phyloP scores from a whole-genome alignment of 2,888 invertebrate species.

The Nomada ferruginata region DNA sequence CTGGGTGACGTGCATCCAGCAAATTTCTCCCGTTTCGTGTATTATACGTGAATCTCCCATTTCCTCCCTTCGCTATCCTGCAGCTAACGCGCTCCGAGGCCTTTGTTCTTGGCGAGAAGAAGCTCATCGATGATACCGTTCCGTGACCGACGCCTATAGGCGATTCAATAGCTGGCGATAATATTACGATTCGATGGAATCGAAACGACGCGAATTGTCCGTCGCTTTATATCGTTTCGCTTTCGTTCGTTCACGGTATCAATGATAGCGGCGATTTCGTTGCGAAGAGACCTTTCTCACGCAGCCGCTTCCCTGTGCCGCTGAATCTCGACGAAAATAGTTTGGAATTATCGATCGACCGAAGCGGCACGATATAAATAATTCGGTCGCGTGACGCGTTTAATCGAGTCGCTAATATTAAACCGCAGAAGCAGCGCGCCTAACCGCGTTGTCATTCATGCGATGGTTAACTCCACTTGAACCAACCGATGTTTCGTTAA shows the following conservation, averaged over 20 bases:
- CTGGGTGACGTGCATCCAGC: conserved; percentile 69
- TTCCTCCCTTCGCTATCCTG: conserved; percentile 15
- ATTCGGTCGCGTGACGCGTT: conserved; percentile 55
- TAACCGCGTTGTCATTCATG: conserved; percentile 43
- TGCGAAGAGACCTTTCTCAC: neutral
- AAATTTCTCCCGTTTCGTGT: conserved; percentile 61
- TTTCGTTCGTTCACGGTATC: neutral
- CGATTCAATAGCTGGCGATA: neutral
- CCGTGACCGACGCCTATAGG: conserved; percentile 63
- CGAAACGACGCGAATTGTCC: conserved; percentile 3
- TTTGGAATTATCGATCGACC: conserved; percentile 19
- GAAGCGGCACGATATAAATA: conserved; percentile 55
- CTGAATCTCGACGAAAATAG: conserved; percentile 19
- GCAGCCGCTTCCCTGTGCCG: neutral
- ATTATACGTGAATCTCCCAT: neutral
- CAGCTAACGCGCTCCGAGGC: conserved; percentile 41
- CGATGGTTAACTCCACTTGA: conserved; percentile 56
- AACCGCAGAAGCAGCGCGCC: conserved; percentile 40
- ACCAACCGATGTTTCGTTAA: conserved; percentile 46
- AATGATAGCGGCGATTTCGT: neutral
- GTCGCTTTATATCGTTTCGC: neutral
- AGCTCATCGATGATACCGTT: conserved; percentile 39
- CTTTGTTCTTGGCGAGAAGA: conserved; percentile 55
- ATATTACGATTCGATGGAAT: neutral
- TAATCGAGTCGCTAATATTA: conserved; percentile 56